phyloP scores from a whole-genome alignment of 2,113 vertebrate species.

The Gallinago undulata region DNA sequence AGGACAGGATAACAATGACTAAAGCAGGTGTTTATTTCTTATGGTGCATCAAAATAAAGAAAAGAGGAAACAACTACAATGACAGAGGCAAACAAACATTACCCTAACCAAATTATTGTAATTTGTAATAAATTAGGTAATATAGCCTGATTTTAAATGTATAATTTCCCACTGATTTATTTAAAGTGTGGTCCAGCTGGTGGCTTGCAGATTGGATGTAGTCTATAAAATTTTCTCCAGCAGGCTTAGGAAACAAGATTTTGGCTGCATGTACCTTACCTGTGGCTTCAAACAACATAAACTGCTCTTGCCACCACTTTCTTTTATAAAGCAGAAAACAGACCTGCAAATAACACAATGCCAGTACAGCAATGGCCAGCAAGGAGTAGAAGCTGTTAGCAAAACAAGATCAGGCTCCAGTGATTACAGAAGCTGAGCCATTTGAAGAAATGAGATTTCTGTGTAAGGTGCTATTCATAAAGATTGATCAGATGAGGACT shows the following conservation, averaged over 20 bases:
- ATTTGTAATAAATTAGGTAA: neutral
- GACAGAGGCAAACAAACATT: neutral
- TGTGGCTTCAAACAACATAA: neutral
- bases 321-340: neutral
- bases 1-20: neutral
- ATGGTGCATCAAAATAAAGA: neutral
- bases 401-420: neutral
- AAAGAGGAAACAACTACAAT: neutral
- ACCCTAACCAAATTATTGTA: neutral
- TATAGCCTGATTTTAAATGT: neutral
- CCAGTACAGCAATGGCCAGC: neutral
- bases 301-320: neutral
- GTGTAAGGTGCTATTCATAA: neutral
- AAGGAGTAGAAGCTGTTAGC: neutral
- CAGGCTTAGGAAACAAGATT: neutral
- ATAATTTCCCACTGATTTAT: neutral
- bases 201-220: neutral
- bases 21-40: neutral
- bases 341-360: neutral
- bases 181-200: neutral
- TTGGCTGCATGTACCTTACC: neutral
- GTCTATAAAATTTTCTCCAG: neutral
- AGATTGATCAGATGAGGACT: neutral
- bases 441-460: neutral
- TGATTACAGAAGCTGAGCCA: neutral